phyloP scores from a whole-genome alignment of 2,888 invertebrate genomes.

The Drosophila subsilvestris region DNA sequence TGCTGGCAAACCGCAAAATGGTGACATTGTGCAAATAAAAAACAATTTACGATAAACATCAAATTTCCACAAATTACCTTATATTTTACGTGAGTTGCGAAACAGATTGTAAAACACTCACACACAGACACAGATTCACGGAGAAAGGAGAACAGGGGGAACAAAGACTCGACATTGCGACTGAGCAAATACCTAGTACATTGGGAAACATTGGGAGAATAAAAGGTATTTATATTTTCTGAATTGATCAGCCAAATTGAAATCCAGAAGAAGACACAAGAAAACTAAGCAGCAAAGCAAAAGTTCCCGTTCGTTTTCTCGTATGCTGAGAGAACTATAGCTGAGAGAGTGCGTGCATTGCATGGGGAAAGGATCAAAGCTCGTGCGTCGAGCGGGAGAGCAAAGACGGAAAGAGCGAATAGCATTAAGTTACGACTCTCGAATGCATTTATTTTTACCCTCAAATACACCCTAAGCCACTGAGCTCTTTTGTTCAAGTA shows the following conservation, averaged over 20 bases:
- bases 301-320: background rate
- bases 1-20: conserved; percentile 76
- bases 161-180: background rate
- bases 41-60: conserved; percentile 84
- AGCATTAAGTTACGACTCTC: too few species aligned
- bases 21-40: conserved; percentile 82
- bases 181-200: background rate
- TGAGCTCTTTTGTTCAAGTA: background rate
- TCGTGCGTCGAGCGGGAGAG: too few species aligned
- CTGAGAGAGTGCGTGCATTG: background rate
- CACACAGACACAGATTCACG: conserved; percentile 41
- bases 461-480: background rate
- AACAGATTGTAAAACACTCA: conserved; percentile 80
- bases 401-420: background rate
- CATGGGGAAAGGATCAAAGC: too few species aligned
- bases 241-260: too few species aligned
- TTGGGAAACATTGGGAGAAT: too few species aligned
- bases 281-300: background rate
- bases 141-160: conserved; percentile 10
- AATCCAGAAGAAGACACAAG: background rate
- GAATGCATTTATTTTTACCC: background rate
- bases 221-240: too few species aligned
- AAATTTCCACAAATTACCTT: conserved; percentile 84
- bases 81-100: conserved; percentile 83
- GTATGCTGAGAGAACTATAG: conserved; percentile 33